These are phyloP conservation scores for Dolichotis patagonum DNA, from an alignment of 2,113 vertebrate genomes.

Conservation along the genomic window DNA sequence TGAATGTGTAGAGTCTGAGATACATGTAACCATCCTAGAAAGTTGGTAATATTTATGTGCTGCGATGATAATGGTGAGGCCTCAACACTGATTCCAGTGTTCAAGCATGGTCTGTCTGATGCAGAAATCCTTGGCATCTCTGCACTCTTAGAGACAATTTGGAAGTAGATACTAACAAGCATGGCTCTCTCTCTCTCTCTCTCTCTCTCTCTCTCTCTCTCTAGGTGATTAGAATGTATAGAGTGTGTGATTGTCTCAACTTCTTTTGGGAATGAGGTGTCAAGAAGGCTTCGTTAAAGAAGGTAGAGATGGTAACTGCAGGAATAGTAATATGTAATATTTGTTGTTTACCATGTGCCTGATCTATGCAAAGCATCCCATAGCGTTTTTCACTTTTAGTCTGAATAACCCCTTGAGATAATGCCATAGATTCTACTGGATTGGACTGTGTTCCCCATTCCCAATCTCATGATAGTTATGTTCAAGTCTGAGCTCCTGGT, in stretches of 20 bases:
- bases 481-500: not conserved
- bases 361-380: not conserved
- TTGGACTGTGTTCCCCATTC: not conserved
- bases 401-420: not conserved
- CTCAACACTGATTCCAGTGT: not conserved
- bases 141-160: not conserved
- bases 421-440: not conserved
- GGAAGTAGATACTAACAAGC: not conserved
- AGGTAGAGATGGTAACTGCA: not conserved
- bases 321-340: not conserved
- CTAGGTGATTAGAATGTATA: not conserved
- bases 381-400: not conserved
- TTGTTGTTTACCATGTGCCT: not conserved
- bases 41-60: not conserved
- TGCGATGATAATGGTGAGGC: not conserved
- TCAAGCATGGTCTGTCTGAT: not conserved
- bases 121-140: fast-evolving
- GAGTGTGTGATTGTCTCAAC: not conserved
- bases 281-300: not conserved
- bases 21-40: not conserved
- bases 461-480: not conserved
- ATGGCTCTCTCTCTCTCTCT: not conserved
- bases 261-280: not conserved
- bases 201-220: not conserved
- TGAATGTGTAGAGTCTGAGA: not conserved